Evolutionary conservation across 2,888 invertebrate species (phyloP).

Genomic region (Polylopha cassiicola): DNA sequence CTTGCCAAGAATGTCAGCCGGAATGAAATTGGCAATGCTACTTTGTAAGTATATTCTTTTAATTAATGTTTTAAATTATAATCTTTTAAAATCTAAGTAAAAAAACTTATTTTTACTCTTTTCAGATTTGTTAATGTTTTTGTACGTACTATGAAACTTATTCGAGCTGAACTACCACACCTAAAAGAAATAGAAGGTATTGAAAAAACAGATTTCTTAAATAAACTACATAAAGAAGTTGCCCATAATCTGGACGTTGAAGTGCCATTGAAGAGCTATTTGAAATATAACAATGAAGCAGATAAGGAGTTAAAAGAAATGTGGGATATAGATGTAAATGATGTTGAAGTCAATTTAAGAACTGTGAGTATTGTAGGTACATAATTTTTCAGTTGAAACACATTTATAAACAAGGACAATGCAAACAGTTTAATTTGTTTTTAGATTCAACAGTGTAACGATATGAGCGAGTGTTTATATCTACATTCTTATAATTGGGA

Average conservation of each 20-base stretch:
- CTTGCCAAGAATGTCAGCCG: conserved; percentile 46
- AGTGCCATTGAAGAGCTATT: conserved; percentile 38
- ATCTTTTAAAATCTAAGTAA: conserved; percentile 1
- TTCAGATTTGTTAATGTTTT: conserved; percentile 50
- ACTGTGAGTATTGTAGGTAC: conserved; percentile 51
- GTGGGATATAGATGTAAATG: conserved; percentile 35
- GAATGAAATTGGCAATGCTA: conserved; percentile 53
- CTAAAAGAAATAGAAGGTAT: conserved; percentile 55
- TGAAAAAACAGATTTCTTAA: conserved; percentile 41
- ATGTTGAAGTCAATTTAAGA: conserved; percentile 45
- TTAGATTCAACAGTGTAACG: conserved; percentile 30
- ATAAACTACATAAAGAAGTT: conserved; percentile 39
- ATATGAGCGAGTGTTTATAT: conserved; percentile 29
- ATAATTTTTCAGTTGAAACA: neutral
- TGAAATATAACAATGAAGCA: conserved; percentile 30
- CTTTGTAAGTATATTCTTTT: conserved; percentile 49
- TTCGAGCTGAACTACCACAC: conserved; percentile 54
- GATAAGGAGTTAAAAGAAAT: conserved; percentile 28
- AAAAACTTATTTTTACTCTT: conserved; percentile 16
- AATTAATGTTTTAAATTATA: neutral
- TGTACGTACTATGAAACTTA: conserved; percentile 42
- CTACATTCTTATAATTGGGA: conserved; percentile 33
- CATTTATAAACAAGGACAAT: too few species aligned
- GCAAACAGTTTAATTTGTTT: conserved; percentile 17
- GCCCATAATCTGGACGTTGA: conserved; percentile 46